These are phyloP conservation scores for Varecia variegata DNA, from an alignment of 2,797 vertebrate genomes.

Conservation along the genomic window DNA sequence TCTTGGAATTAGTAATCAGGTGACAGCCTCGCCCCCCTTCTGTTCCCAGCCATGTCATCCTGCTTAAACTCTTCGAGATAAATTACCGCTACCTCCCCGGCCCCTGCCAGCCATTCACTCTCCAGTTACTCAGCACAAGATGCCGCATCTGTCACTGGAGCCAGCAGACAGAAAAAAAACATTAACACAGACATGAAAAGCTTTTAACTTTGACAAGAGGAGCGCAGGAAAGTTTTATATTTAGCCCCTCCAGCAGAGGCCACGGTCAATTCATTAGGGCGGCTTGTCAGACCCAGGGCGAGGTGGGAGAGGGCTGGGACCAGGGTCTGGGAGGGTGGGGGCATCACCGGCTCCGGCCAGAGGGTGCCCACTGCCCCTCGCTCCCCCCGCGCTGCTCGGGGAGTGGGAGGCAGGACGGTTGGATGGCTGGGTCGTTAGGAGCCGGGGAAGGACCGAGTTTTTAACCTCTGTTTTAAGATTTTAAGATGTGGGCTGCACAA, in stretches of 20 bases:
- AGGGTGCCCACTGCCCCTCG: not conserved
- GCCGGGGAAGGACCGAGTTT: not conserved
- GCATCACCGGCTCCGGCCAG: rapidly evolving
- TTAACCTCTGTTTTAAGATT: not conserved
- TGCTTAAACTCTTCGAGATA: slow-evolving; percentile 86
- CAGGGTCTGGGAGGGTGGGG: not conserved
- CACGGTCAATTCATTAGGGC: slow-evolving; percentile 77
- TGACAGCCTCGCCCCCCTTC: slow-evolving; percentile 83
- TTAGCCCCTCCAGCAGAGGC: slow-evolving; percentile 80
- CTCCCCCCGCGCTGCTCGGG: not conserved
- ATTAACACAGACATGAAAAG: slow-evolving; percentile 85
- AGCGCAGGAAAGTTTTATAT: slow-evolving; percentile 84
- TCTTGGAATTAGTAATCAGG: slow-evolving; percentile 89
- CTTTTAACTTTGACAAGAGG: slow-evolving; percentile 87
- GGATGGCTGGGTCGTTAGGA: not conserved
- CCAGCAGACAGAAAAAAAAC: slow-evolving; percentile 82
- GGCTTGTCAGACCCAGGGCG: slow-evolving; percentile 71
- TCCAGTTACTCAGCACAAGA: slow-evolving; percentile 83
- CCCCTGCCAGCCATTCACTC: slow-evolving; percentile 86
- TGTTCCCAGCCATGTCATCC: slow-evolving; percentile 86
- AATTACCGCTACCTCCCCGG: slow-evolving; percentile 84
- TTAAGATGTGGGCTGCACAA: not conserved
- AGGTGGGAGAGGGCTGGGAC: slow-evolving; percentile 33
- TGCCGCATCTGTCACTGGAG: slow-evolving; percentile 85
- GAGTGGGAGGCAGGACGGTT: not conserved